Conservation (phyloP, 2,888 invertebrate genomes). For the Branchipolynoe longqiensis region DNA sequence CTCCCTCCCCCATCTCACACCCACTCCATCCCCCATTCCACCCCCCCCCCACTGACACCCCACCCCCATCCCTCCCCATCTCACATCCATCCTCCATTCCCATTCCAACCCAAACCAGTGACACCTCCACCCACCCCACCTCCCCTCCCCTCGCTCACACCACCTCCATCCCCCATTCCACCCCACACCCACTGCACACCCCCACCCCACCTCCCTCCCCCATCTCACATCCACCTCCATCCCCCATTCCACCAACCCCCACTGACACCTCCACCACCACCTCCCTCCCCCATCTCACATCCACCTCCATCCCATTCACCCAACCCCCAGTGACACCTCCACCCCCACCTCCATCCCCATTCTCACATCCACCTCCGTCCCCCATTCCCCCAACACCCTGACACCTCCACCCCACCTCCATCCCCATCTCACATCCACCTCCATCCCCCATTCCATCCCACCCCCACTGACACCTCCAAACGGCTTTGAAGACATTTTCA, state of each 20-base stretch:
- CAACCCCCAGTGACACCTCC: neutral
- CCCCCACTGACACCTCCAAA: too few species aligned
- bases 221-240: neutral
- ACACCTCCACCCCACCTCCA: neutral
- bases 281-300: neutral
- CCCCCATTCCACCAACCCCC: neutral
- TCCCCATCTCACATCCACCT: neutral
- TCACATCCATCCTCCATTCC: neutral
- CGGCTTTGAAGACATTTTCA: too few species aligned
- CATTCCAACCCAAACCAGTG: neutral
- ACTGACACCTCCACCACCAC: neutral
- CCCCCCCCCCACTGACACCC: too few species aligned
- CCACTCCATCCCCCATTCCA: too few species aligned
- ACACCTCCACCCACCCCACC: neutral
- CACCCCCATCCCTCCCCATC: too few species aligned
- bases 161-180: neutral
- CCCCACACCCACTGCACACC: neutral
- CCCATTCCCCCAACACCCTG: neutral
- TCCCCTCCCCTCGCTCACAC: neutral
- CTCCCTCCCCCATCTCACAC: constrained; percentile 1
- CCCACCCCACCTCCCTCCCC: neutral
- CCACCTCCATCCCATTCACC: neutral
- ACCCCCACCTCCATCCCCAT: neutral
- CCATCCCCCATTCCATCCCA: neutral
- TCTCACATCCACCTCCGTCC: neutral